These are phyloP conservation scores for Nipponacmea schrenckii DNA, from an alignment of 2,888 invertebrate genomes.

Conservation along the genomic window DNA sequence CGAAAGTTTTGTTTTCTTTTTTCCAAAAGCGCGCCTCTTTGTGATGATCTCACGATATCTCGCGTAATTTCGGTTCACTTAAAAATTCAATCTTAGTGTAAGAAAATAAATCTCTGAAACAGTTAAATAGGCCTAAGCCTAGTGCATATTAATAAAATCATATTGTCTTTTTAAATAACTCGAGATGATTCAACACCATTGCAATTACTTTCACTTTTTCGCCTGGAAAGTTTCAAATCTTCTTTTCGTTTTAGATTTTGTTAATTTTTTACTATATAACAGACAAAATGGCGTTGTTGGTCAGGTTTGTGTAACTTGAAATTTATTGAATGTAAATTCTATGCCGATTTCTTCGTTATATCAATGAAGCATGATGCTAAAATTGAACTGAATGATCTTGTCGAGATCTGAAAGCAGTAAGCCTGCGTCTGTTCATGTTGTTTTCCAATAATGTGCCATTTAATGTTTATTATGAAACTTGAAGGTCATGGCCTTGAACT, in stretches of 20 bases:
- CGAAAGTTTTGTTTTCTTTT: too few relatives aligned
- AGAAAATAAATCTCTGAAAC: too few relatives aligned
- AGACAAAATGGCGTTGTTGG: constrained; percentile 25
- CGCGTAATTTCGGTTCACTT: not conserved
- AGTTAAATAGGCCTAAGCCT: too few relatives aligned
- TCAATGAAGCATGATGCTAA: not conserved
- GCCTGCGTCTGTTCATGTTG: not conserved
- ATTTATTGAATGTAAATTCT: too few relatives aligned
- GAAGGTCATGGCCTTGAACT: not conserved
- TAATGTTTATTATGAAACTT: not conserved
- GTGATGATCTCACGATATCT: not conserved
- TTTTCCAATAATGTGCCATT: not conserved
- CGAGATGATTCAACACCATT: too few relatives aligned
- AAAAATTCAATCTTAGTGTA: too few relatives aligned
- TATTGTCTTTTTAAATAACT: too few relatives aligned
- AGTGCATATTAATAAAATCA: too few relatives aligned
- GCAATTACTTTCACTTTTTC: too few relatives aligned
- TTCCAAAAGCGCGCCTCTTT: constrained; percentile 1
- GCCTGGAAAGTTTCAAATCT: too few relatives aligned
- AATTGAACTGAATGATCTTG: not conserved
- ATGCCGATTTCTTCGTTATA: not conserved
- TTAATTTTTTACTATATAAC: not conserved
- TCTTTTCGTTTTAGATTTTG: too few relatives aligned
- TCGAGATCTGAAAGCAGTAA: not conserved
- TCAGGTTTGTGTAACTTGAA: constrained; percentile 14